phyloP scores from a whole-genome alignment of 2,888 invertebrate genomes.

The Dolomedes plantarius region DNA sequence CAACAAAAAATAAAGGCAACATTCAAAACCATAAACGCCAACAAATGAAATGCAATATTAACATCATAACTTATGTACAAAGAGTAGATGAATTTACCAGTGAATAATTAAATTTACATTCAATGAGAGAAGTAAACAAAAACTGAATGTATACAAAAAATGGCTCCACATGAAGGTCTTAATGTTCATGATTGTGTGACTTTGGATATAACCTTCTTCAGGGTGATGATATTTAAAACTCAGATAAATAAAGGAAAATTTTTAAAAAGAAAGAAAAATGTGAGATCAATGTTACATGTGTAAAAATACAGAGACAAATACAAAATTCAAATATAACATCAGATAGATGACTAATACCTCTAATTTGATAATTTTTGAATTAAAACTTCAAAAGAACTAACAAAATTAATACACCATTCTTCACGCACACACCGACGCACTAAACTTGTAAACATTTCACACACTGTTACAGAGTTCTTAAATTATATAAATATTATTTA shows the following conservation, averaged over 20 bases:
- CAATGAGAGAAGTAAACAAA: background rate
- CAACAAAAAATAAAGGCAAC: conserved; percentile 44
- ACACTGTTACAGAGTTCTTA: background rate
- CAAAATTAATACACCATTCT: background rate
- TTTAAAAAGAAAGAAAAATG: background rate
- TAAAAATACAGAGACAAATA: conserved; percentile 8
- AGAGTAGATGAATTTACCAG: conserved; percentile 17
- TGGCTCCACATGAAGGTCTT: background rate
- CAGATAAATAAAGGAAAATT: background rate
- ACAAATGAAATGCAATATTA: conserved; percentile 51
- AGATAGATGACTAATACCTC: background rate
- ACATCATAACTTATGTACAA: conserved; percentile 57
- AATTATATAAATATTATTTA: background rate
- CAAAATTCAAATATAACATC: conserved; percentile 16
- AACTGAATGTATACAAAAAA: background rate
- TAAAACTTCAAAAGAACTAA: background rate
- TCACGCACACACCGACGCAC: background rate
- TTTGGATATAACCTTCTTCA: conserved; percentile 3
- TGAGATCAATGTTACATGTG: conserved; percentile 5
- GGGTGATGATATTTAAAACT: conserved; percentile 2
- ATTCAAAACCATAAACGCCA: conserved; percentile 52
- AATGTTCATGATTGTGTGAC: conserved; percentile 15
- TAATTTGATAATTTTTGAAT: background rate
- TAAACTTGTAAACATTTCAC: background rate
- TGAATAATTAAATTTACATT: conserved; percentile 11